Evolutionary conservation across 1,140 invertebrate species (phyloP).

Genomic region (Zaprionus africanus): DNA sequence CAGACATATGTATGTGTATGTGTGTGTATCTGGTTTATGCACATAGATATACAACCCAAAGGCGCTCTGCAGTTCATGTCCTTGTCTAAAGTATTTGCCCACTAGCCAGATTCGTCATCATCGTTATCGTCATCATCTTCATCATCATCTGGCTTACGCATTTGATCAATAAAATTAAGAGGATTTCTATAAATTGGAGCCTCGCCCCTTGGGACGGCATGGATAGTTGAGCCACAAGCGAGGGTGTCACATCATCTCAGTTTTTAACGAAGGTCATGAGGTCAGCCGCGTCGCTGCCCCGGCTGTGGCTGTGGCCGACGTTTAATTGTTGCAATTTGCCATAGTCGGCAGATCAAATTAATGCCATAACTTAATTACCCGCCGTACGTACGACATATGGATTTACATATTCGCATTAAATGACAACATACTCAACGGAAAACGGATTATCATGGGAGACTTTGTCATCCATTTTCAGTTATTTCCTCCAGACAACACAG

Average conservation of each 20-base stretch:
- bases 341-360: conserved; percentile 73
- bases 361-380: conserved; percentile 80
- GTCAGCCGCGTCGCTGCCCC: conserved; percentile 38
- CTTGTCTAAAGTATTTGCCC: conserved; percentile 62
- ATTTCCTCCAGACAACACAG: background rate
- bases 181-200: conserved; percentile 64
- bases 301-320: conserved; percentile 38
- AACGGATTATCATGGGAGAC: conserved; percentile 5
- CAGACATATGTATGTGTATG: background rate
- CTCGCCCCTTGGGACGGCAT: conserved; percentile 26
- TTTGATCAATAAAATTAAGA: conserved; percentile 74
- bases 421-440: background rate
- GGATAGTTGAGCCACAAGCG: conserved; percentile 27
- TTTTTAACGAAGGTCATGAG: conserved; percentile 73
- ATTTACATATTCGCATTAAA: conserved; percentile 24
- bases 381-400: conserved; percentile 25
- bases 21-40: conserved; percentile 1
- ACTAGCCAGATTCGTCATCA: conserved; percentile 18
- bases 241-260: conserved; percentile 49
- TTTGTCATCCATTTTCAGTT: conserved; percentile 3
- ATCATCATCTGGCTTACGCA: conserved; percentile 42
- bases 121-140: conserved; percentile 18
- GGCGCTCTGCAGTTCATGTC: conserved; percentile 44
- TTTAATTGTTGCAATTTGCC: conserved; percentile 78
- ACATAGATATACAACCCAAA: background rate